Percentiles rank a stretch among this genome's conserved stretches.
Conservation (phyloP, 1,140 invertebrate species). For the Diprion similis region DNA sequence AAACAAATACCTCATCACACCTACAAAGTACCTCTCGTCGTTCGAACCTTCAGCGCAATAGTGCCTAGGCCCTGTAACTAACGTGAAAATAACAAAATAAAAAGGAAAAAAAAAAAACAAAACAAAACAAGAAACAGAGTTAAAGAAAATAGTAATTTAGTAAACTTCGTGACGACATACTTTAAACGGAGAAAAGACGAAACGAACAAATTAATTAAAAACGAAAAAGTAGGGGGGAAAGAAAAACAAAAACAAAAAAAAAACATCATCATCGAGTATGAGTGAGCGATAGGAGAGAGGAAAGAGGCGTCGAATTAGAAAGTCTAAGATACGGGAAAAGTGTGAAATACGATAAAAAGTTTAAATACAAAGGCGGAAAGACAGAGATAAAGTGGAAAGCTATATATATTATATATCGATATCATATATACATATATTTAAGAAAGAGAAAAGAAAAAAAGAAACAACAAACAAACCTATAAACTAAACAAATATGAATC, state of each 20-base stretch:
- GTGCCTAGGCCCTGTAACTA: slow-evolving; percentile 51
- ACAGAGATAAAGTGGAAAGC: slow-evolving; percentile 16
- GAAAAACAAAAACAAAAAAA: slow-evolving; percentile 8
- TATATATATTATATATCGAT: slow-evolving; percentile 34
- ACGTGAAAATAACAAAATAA: slow-evolving; percentile 34
- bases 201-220: not conserved
- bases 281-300: too few species aligned
- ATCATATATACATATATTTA: slow-evolving; percentile 35
- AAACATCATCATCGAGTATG: not conserved
- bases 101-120: slow-evolving; percentile 22
- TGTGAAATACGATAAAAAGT: too few species aligned
- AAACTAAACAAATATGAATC: slow-evolving; percentile 12
- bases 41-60: slow-evolving; percentile 58
- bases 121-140: slow-evolving; percentile 1
- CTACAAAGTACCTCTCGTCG: slow-evolving; percentile 54
- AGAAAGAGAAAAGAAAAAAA: too few species aligned
- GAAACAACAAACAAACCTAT: slow-evolving; percentile 15
- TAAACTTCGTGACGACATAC: too few species aligned
- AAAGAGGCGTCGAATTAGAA: too few species aligned
- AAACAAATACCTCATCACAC: slow-evolving; percentile 56
- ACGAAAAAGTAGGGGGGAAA: too few species aligned
- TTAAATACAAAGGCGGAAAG: too few species aligned
- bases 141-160: slow-evolving; percentile 13
- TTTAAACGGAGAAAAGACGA: not conserved
- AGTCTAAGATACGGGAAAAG: too few species aligned